Conservation (phyloP, 2,113 vertebrate species). For the Nesogale talazaci region DNA sequence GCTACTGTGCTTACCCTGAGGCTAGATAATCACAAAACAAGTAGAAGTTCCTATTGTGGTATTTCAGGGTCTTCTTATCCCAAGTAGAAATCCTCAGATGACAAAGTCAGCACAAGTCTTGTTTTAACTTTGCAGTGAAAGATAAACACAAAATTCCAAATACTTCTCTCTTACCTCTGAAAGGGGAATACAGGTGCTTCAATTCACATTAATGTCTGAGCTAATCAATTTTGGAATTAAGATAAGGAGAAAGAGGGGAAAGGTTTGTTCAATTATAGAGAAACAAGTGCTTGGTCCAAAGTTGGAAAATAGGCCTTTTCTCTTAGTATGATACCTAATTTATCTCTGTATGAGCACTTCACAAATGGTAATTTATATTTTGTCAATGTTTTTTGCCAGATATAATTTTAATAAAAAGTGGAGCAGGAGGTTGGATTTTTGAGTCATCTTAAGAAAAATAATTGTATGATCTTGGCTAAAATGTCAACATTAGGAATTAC, state of each 20-base stretch:
- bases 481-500: neutral
- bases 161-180: neutral
- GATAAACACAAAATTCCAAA: conserved; percentile 7
- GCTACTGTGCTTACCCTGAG: neutral
- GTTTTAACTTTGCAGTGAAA: neutral
- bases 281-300: neutral
- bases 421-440: neutral
- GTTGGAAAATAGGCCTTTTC: neutral
- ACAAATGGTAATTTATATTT: neutral
- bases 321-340: neutral
- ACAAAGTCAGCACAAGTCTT: neutral
- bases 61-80: neutral
- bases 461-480: neutral
- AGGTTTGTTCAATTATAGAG: neutral
- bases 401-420: neutral
- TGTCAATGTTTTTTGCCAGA: neutral
- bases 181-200: neutral
- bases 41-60: neutral
- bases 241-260: neutral
- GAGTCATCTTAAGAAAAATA: neutral
- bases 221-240: neutral
- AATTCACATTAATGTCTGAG: neutral
- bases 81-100: neutral
- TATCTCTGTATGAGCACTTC: neutral
- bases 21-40: neutral